phyloP scores from a whole-genome alignment of 2,797 vertebrate species.

The Pogoniulus pusillus region DNA sequence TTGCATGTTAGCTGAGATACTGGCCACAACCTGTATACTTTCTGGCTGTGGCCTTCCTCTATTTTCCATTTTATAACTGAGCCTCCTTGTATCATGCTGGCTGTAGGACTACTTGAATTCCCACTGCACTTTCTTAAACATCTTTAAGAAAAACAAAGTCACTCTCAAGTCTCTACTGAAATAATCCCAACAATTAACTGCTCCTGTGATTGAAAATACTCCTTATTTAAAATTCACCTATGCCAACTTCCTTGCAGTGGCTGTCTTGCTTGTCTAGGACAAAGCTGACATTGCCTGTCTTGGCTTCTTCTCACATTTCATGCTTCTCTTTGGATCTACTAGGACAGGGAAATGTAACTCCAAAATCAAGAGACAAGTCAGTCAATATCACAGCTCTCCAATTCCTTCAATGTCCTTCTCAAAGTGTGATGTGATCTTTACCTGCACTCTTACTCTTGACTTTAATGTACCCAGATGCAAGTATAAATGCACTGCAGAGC shows the following conservation, averaged over 20 bases:
- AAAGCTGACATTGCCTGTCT: conserved; percentile 25
- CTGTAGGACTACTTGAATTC: background rate
- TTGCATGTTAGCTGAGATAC: background rate
- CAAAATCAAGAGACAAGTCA: conserved; percentile 31
- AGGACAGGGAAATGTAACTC: conserved; percentile 45
- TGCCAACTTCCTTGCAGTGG: background rate
- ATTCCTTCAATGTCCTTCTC: background rate
- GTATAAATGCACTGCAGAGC: background rate
- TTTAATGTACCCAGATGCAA: background rate
- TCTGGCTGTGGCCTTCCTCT: background rate
- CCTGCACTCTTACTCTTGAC: background rate
- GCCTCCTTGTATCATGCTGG: background rate
- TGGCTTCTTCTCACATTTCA: conserved; percentile 22
- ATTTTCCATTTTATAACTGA: background rate
- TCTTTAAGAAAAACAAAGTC: background rate
- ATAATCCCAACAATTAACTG: background rate
- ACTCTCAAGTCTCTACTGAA: background rate
- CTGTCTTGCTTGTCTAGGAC: background rate
- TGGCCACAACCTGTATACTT: background rate
- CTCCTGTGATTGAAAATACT: background rate
- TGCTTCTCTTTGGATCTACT: background rate
- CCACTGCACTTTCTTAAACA: background rate
- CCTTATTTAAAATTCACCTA: conserved; percentile 1
- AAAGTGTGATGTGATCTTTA: background rate
- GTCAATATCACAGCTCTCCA: background rate